Evolutionary conservation across 2,797 vertebrate genomes (phyloP).

Genomic region (Protonibea diacanthus): DNA sequence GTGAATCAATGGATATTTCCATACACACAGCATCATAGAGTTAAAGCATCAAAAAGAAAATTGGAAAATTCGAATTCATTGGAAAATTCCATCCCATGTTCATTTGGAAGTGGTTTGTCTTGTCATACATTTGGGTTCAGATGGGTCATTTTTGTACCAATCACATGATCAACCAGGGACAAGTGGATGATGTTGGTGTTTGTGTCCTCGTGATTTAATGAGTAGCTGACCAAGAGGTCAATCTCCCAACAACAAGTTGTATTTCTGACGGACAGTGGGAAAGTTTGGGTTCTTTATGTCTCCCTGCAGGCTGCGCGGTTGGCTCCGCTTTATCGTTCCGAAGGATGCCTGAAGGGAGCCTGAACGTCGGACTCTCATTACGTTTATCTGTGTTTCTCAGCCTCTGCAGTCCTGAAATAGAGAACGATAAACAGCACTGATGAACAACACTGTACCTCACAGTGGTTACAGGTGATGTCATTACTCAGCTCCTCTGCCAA

Average conservation of each 20-base stretch:
- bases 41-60: too few relatives aligned
- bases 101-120: background rate
- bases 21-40: too few relatives aligned
- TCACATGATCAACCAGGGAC: background rate
- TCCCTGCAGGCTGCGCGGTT: slow-evolving; percentile 20
- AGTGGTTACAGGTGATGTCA: slow-evolving; percentile 42
- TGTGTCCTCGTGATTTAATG: slow-evolving; percentile 5
- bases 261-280: slow-evolving; percentile 26
- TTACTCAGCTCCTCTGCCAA: slow-evolving; percentile 12
- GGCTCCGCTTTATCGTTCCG: slow-evolving; percentile 24
- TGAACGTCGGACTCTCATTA: slow-evolving; percentile 8
- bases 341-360: slow-evolving; percentile 3
- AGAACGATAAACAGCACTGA: slow-evolving; percentile 41
- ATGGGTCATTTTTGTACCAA: background rate
- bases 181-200: background rate
- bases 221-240: background rate
- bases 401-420: slow-evolving; percentile 34
- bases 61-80: too few relatives aligned
- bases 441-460: slow-evolving; percentile 12
- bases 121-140: background rate
- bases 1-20: too few relatives aligned
- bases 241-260: background rate
- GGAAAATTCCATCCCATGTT: background rate
- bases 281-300: slow-evolving; percentile 14
- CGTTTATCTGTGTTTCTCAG: slow-evolving; percentile 37